A percentile compares a stretch with the other conserved stretches of the same genome.
These are phyloP conservation scores for Dynastes grantii DNA, from an alignment of 2,888 invertebrate species.

Conservation along the genomic window DNA sequence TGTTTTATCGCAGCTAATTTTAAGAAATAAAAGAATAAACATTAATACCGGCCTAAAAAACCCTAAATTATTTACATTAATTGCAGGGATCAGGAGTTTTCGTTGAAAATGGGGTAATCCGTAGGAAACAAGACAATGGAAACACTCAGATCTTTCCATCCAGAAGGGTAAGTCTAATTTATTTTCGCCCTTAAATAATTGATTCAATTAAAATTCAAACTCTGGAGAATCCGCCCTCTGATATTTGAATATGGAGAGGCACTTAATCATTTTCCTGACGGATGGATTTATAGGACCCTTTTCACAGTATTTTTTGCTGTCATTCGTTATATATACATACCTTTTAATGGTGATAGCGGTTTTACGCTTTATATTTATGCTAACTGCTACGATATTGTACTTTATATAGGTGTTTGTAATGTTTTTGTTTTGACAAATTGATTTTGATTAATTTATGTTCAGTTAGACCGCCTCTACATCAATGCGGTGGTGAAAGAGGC, in stretches of 20 bases:
- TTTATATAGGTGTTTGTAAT: too few relatives aligned
- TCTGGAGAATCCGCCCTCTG: conserved; percentile 5
- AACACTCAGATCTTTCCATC: conserved; percentile 53
- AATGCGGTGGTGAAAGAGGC: too few relatives aligned
- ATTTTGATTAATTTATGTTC: too few relatives aligned
- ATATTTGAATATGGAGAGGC: neutral
- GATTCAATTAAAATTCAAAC: conserved; percentile 33
- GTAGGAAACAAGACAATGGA: conserved; percentile 52
- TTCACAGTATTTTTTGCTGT: too few relatives aligned
- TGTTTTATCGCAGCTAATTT: too few relatives aligned
- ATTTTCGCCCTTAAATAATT: conserved; percentile 36
- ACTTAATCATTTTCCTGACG: conserved; percentile 26
- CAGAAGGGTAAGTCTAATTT: conserved; percentile 54
- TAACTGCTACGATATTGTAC: too few relatives aligned
- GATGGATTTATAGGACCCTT: neutral
- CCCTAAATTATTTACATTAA: neutral
- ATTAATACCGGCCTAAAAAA: neutral
- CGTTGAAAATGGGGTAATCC: conserved; percentile 35
- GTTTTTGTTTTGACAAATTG: too few relatives aligned
- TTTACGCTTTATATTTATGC: too few relatives aligned
- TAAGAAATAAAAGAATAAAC: too few relatives aligned
- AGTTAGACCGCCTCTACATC: too few relatives aligned
- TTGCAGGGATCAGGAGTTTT: conserved; percentile 24
- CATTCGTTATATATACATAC: too few relatives aligned
- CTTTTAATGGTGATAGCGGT: too few relatives aligned